These are phyloP conservation scores for Urocitellus parryii DNA, from an alignment of 2,113 vertebrate genomes.

Conservation along the genomic window DNA sequence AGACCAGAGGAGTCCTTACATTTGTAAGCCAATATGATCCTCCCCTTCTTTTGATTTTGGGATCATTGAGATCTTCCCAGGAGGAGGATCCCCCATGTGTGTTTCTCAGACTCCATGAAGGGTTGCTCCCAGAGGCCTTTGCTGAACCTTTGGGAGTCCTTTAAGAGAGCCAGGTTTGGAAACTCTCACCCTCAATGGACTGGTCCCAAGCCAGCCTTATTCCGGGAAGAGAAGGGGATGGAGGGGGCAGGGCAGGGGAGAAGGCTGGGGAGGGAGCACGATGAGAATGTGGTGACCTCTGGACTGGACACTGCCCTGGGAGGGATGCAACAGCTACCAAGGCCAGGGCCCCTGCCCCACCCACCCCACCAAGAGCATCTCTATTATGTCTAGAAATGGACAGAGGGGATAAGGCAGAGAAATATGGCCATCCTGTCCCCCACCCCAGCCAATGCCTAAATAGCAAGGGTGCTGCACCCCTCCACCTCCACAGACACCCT, in stretches of 20 bases:
- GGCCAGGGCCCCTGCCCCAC: not conserved
- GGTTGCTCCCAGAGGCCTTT: conserved; percentile 36
- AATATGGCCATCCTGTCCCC: not conserved
- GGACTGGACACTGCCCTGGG: conserved; percentile 22
- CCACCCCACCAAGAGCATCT: not conserved
- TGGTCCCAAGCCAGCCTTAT: conserved; percentile 50
- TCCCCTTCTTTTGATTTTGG: not conserved
- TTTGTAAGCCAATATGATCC: not conserved
- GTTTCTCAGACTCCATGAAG: not conserved
- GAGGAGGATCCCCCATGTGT: not conserved
- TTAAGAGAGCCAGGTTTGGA: not conserved
- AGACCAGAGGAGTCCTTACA: not conserved
- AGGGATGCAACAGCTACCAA: not conserved
- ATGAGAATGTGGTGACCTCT: conserved; percentile 16
- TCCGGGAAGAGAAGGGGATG: conserved; percentile 38
- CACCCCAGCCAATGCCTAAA: not conserved
- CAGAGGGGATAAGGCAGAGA: not conserved
- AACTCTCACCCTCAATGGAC: not conserved
- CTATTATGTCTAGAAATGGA: not conserved
- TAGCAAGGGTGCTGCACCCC: not conserved
- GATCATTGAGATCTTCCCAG: not conserved
- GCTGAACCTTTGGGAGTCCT: not conserved
- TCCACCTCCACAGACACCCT: not conserved
- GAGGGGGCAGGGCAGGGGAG: not conserved
- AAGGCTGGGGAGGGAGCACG: not conserved